Evolutionary conservation across 1,140 invertebrate species (phyloP).

Genomic region (Battus philenor): DNA sequence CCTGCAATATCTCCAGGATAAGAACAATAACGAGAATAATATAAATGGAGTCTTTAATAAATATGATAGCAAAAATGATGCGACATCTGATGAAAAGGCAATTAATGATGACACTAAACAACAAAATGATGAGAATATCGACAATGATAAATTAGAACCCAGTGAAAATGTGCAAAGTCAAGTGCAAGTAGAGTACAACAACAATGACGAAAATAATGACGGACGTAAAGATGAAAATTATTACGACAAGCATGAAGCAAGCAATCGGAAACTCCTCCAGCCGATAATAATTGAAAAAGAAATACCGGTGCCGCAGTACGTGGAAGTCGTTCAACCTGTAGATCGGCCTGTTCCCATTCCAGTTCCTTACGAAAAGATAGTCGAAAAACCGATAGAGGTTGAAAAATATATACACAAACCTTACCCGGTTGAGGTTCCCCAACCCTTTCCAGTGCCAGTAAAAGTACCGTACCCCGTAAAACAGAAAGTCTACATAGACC

Average conservation of each 20-base stretch:
- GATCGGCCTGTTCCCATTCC: slow-evolving; percentile 72
- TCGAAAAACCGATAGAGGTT: slow-evolving; percentile 73
- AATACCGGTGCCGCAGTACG: slow-evolving; percentile 70
- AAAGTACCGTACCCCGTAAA: slow-evolving; percentile 75
- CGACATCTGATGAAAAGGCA: slow-evolving; percentile 28
- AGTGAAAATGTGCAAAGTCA: slow-evolving; percentile 46
- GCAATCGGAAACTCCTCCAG: slow-evolving; percentile 45
- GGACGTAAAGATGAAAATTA: slow-evolving; percentile 35
- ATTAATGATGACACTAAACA: slow-evolving; percentile 7
- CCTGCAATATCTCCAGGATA: slow-evolving; percentile 38
- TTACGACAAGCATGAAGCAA: slow-evolving; percentile 24
- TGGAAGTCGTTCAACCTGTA: slow-evolving; percentile 73
- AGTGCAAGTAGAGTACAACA: slow-evolving; percentile 36
- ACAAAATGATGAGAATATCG: slow-evolving; percentile 28
- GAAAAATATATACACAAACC: slow-evolving; percentile 71
- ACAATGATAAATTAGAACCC: slow-evolving; percentile 40
- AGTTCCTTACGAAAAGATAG: slow-evolving; percentile 70
- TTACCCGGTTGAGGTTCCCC: slow-evolving; percentile 63
- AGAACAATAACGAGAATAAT: slow-evolving; percentile 47
- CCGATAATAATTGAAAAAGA: slow-evolving; percentile 75
- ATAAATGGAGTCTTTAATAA: slow-evolving; percentile 46
- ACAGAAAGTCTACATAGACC: slow-evolving; percentile 69
- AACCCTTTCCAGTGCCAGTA: slow-evolving; percentile 72
- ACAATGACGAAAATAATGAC: slow-evolving; percentile 23
- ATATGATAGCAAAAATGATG: slow-evolving; percentile 33